Percentiles rank a stretch among this genome's conserved stretches.
Conservation (phyloP, 1,140 invertebrate genomes). For the Hormaphis cornu region DNA sequence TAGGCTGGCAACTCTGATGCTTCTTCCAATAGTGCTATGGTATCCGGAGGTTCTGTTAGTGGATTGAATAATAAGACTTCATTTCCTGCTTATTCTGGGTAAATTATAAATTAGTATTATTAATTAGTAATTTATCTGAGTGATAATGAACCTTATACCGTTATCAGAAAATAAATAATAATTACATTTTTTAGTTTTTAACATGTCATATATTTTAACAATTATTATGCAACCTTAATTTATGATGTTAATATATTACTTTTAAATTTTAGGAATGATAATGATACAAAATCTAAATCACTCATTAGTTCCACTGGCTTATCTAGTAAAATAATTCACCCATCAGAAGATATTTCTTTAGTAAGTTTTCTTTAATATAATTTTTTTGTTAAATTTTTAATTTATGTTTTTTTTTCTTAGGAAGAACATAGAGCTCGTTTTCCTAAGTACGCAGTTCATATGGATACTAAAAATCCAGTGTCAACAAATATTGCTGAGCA, state of each 20-base stretch:
- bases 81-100: conserved; percentile 24
- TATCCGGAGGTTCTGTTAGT: not conserved
- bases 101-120: not conserved
- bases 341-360: conserved; percentile 82
- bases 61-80: conserved; percentile 8
- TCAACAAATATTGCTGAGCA: conserved; percentile 42
- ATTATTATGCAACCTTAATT: not conserved
- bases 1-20: conserved; percentile 15
- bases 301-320: conserved; percentile 70
- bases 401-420: conserved; percentile 42
- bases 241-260: not conserved
- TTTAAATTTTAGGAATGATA: conserved; percentile 7
- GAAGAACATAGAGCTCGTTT: conserved; percentile 74
- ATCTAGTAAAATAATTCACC: conserved; percentile 86
- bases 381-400: not conserved
- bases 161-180: too few relatives aligned
- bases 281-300: conserved; percentile 24
- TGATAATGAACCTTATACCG: too few relatives aligned
- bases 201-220: not conserved
- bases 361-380: conserved; percentile 44
- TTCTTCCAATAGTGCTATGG: conserved; percentile 1
- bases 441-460: conserved; percentile 59
- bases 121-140: too few relatives aligned
- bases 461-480: conserved; percentile 34
- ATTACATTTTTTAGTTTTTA: too few relatives aligned